A percentile compares a stretch with the other conserved stretches of the same genome.
These are phyloP conservation scores for Sialis lutaria DNA, from an alignment of 2,888 invertebrate species.

Conservation along the genomic window DNA sequence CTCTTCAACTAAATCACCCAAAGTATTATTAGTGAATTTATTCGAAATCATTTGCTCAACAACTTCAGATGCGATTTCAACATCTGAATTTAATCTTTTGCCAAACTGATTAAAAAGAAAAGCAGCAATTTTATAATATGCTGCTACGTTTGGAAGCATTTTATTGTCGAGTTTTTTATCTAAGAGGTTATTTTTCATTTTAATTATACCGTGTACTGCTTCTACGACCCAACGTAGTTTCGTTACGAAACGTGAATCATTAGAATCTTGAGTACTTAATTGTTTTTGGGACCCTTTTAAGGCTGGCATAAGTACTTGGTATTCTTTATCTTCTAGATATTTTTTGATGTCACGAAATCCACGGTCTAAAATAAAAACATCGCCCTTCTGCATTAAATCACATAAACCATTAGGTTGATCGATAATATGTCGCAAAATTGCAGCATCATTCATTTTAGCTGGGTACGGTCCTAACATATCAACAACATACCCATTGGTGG, in stretches of 20 bases:
- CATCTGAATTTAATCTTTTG: not conserved
- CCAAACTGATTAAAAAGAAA: constrained; percentile 9
- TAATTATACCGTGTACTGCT: constrained; percentile 11
- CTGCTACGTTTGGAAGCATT: constrained; percentile 5
- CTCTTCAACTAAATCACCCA: too few species aligned
- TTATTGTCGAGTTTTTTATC: constrained; percentile 9
- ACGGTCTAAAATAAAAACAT: constrained; percentile 12
- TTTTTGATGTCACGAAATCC: constrained; percentile 12
- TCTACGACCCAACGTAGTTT: constrained; percentile 12
- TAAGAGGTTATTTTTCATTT: constrained; percentile 7
- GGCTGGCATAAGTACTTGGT: constrained; percentile 13
- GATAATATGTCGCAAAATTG: constrained; percentile 11
- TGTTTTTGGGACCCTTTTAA: too few species aligned
- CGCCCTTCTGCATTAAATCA: constrained; percentile 9
- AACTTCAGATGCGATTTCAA: too few species aligned
- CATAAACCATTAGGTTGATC: constrained; percentile 10
- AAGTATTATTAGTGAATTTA: too few species aligned
- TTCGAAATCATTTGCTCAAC: too few species aligned
- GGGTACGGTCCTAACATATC: constrained; percentile 12
- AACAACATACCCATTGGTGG: constrained; percentile 7
- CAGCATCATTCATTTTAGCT: constrained; percentile 13
- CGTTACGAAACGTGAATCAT: constrained; percentile 12
- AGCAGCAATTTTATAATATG: constrained; percentile 8
- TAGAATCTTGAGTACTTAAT: too few species aligned
- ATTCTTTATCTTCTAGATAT: constrained; percentile 9